Conservation (phyloP, 2,797 vertebrate species). For the Psittacula derbiana region DNA sequence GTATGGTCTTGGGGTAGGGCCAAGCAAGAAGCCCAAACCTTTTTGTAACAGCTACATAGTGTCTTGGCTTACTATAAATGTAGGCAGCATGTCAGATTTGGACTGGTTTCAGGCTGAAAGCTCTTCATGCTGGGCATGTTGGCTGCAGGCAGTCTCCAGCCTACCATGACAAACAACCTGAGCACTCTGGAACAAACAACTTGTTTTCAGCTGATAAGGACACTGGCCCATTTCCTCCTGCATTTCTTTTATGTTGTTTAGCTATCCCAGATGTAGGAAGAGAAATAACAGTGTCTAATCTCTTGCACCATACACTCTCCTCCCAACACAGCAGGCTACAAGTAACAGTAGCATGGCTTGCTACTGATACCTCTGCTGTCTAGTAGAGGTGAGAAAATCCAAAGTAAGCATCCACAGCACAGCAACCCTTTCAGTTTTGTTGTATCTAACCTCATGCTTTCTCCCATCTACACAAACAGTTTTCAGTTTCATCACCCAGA, state of each 20-base stretch:
- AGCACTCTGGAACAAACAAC: slow-evolving; percentile 48
- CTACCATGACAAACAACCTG: slow-evolving; percentile 3
- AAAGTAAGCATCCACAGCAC: background rate
- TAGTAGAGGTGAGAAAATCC: background rate
- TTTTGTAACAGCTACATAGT: background rate
- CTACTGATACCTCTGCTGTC: background rate
- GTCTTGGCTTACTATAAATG: background rate
- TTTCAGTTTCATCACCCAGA: background rate
- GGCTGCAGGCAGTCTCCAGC: background rate
- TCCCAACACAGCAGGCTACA: background rate
- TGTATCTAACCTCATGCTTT: background rate
- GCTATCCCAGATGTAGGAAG: slow-evolving; percentile 4
- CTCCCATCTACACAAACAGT: background rate
- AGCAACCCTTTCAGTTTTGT: background rate
- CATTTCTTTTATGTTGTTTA: slow-evolving; percentile 10
- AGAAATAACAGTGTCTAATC: slow-evolving; percentile 38
- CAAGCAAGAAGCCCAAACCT: background rate
- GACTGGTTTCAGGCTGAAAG: background rate
- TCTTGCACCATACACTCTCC: slow-evolving; percentile 5
- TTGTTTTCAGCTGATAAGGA: slow-evolving; percentile 42
- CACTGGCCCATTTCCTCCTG: slow-evolving; percentile 22
- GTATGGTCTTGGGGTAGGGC: background rate
- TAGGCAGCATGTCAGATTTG: background rate
- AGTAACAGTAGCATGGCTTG: background rate
- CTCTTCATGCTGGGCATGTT: background rate